These are phyloP conservation scores for Scophthalmus maximus DNA, from an alignment of 2,113 vertebrate species.

Conservation along the genomic window DNA sequence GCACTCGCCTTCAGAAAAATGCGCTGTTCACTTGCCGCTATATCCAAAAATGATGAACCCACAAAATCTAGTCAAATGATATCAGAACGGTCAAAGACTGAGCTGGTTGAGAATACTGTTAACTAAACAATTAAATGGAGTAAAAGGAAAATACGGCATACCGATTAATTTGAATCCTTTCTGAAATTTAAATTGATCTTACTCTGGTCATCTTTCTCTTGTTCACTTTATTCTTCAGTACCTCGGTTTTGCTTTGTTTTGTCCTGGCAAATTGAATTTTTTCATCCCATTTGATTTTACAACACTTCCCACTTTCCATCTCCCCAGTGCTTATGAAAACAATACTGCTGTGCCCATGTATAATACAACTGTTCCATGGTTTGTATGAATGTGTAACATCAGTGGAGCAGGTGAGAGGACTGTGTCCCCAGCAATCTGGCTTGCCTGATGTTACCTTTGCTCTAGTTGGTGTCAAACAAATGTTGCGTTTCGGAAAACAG, in stretches of 20 bases:
- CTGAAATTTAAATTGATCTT: background rate
- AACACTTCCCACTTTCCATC: no score
- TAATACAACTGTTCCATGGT: background rate
- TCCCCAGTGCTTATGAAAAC: no score
- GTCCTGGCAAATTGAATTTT: conserved; percentile 1
- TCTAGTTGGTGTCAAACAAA: no score
- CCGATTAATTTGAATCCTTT: background rate
- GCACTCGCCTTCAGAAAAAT: conserved; percentile 5
- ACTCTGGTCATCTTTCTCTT: background rate
- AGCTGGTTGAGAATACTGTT: background rate
- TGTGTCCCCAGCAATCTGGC: no score
- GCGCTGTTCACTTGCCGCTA: background rate
- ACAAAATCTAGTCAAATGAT: conserved; percentile 1
- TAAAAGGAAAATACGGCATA: background rate
- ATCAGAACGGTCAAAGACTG: background rate
- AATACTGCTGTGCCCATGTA: background rate
- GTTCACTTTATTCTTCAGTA: background rate
- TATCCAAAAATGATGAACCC: background rate
- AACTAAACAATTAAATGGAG: conserved; percentile 4
- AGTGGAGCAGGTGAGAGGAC: no score
- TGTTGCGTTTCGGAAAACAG: no score
- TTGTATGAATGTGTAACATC: background rate
- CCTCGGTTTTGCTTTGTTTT: background rate
- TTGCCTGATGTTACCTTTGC: background rate
- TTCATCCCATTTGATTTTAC: background rate